phyloP scores from a whole-genome alignment of 2,797 vertebrate genomes.

The Anguilla megastoma region DNA sequence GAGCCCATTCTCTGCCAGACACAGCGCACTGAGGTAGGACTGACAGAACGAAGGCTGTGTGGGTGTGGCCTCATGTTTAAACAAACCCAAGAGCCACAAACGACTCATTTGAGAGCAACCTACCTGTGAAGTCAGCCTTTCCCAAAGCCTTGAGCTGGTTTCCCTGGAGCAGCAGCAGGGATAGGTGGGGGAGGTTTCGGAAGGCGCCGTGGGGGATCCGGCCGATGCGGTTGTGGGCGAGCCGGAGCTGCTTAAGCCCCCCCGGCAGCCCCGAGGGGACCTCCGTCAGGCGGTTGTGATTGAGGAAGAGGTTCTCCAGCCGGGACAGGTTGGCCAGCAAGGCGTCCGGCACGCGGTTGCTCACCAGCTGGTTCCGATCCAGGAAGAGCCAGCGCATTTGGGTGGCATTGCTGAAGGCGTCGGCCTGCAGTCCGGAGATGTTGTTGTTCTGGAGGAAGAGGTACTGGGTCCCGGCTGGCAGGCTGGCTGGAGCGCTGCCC shows the following conservation, averaged over 20 bases:
- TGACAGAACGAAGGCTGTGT: neutral
- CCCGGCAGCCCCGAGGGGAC: constrained; percentile 65
- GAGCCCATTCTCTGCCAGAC: no score
- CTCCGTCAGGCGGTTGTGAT: constrained; percentile 67
- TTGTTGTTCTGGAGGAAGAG: constrained; percentile 76
- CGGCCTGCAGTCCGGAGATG: constrained; percentile 60
- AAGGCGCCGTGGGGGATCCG: constrained; percentile 61
- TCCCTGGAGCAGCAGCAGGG: constrained; percentile 74
- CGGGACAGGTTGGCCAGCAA: constrained; percentile 61
- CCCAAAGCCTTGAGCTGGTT: constrained; percentile 67
- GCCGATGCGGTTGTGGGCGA: constrained; percentile 72
- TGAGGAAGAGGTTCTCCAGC: constrained; percentile 71
- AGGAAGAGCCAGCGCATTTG: constrained; percentile 73
- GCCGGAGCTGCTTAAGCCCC: constrained; percentile 70
- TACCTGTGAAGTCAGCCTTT: constrained; percentile 67
- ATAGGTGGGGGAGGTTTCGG: constrained; percentile 64
- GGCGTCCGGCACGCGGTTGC: constrained; percentile 47
- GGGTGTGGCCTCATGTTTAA: neutral
- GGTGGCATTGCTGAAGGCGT: constrained; percentile 59
- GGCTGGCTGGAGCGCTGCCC: constrained; percentile 49
- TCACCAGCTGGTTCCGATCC: constrained; percentile 71
- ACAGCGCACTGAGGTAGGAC: neutral
- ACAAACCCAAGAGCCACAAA: neutral
- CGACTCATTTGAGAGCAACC: neutral
- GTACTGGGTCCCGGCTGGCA: constrained; percentile 66